Evolutionary conservation across 2,113 vertebrate species (phyloP).

Genomic region (Prionailurus viverrinus): DNA sequence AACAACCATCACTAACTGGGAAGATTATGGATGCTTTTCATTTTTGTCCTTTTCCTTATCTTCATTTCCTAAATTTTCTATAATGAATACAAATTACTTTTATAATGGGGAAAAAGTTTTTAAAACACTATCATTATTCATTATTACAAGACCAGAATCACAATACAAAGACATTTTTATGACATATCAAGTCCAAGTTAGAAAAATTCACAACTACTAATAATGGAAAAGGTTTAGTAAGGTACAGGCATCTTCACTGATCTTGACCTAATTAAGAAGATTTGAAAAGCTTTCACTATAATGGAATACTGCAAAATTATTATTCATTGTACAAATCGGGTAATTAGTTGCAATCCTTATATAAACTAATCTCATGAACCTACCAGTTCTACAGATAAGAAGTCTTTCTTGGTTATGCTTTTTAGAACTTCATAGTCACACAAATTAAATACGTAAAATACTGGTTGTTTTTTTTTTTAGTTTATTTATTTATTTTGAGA

Average conservation of each 20-base stretch:
- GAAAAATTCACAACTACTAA: conserved; percentile 35
- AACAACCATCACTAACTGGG: conserved; percentile 10
- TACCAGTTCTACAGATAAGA: conserved; percentile 63
- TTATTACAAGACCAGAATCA: conserved; percentile 22
- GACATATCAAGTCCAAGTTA: conserved; percentile 1
- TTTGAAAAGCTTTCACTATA: conserved; percentile 49
- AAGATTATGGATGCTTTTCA: conserved; percentile 16
- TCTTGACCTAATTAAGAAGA: conserved; percentile 24
- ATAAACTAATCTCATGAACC: conserved; percentile 79
- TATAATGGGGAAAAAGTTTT: not conserved
- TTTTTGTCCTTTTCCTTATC: conserved; percentile 45
- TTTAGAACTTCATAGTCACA: conserved; percentile 24
- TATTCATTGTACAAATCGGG: conserved; percentile 75
- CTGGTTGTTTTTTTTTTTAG: not conserved
- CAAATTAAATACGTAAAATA: conserved; percentile 59
- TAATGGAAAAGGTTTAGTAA: conserved; percentile 22
- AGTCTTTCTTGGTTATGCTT: conserved; percentile 53
- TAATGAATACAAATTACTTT: conserved; percentile 58
- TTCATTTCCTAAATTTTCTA: conserved; percentile 51
- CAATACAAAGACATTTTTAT: conserved; percentile 25
- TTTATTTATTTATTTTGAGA: too few species aligned
- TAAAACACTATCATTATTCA: not conserved
- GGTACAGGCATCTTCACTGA: not conserved
- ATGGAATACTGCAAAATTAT: conserved; percentile 41
- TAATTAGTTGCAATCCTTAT: conserved; percentile 77